Percentiles rank a stretch among this genome's conserved stretches.
Evolutionary conservation across 2,797 vertebrate genomes (phyloP).

Genomic region (Siniperca scherzeri): DNA sequence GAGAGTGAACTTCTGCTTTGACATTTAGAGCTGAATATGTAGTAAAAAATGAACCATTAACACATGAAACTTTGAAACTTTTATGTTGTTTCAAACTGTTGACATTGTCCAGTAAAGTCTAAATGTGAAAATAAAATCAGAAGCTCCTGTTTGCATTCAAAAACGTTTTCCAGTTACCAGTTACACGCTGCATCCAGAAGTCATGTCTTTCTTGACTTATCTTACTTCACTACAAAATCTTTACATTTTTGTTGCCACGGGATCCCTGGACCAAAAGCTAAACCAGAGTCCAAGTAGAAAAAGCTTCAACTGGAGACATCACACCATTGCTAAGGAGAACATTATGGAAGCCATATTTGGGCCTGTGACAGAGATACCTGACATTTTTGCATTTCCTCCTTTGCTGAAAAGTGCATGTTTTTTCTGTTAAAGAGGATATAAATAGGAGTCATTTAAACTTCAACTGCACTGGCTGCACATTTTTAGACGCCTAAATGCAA

Average conservation of each 20-base stretch:
- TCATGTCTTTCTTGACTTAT: background rate
- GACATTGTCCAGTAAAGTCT: background rate
- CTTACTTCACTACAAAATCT: background rate
- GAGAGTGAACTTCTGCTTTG: constrained; percentile 68
- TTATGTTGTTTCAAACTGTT: background rate
- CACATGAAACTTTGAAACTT: background rate
- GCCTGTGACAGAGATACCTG: background rate
- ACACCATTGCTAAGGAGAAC: background rate
- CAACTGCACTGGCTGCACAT: background rate
- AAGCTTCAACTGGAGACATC: background rate
- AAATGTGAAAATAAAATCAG: background rate
- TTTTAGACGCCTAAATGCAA: background rate
- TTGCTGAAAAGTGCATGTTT: background rate
- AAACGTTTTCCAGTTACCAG: background rate
- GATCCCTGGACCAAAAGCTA: background rate
- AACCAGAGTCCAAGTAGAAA: background rate
- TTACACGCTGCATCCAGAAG: background rate
- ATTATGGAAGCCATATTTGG: background rate
- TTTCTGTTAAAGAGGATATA: background rate
- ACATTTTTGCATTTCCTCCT: constrained; percentile 16
- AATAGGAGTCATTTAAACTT: background rate
- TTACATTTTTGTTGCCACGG: constrained; percentile 5
- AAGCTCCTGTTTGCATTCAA: background rate
- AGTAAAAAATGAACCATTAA: background rate
- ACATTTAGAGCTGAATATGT: constrained; percentile 11